These are phyloP conservation scores for Pristis pectinata DNA, from an alignment of 2,797 vertebrate genomes.

Conservation along the genomic window DNA sequence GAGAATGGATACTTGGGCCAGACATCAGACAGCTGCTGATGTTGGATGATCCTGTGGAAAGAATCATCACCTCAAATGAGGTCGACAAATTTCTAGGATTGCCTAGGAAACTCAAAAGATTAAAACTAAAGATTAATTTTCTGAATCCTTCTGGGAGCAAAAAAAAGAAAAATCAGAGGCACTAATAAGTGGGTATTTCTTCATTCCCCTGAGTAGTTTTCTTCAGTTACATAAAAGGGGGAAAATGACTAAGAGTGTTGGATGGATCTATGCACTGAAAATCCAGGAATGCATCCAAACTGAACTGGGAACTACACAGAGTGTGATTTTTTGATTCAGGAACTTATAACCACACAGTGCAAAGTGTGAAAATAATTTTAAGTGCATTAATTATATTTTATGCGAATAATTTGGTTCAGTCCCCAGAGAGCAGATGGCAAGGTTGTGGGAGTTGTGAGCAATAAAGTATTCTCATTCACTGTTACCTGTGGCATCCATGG, in stretches of 20 bases:
- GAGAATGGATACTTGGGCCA: not conserved
- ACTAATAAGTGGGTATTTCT: too few relatives aligned
- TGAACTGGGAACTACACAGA: not conserved
- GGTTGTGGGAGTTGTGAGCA: not conserved
- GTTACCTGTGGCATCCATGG: not conserved
- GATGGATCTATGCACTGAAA: not conserved
- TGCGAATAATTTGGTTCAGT: constrained; percentile 5
- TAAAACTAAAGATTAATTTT: not conserved
- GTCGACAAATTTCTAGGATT: not conserved
- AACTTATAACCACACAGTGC: too few relatives aligned
- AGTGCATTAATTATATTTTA: not conserved
- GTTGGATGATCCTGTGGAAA: not conserved
- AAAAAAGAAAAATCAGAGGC: not conserved
- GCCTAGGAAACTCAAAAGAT: not conserved
- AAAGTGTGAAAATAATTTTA: not conserved
- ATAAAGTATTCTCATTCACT: constrained; percentile 12
- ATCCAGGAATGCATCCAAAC: not conserved
- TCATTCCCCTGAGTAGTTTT: not conserved
- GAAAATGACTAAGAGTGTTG: not conserved
- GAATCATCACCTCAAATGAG: too few relatives aligned
- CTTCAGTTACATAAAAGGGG: not conserved
- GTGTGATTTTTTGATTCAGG: not conserved
- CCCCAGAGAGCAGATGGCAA: not conserved
- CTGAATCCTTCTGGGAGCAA: not conserved
- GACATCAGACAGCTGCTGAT: not conserved